Percentiles rank a stretch among this genome's conserved stretches.
Conservation (phyloP, 2,113 vertebrate genomes). For the Ranitomeya imitator region DNA sequence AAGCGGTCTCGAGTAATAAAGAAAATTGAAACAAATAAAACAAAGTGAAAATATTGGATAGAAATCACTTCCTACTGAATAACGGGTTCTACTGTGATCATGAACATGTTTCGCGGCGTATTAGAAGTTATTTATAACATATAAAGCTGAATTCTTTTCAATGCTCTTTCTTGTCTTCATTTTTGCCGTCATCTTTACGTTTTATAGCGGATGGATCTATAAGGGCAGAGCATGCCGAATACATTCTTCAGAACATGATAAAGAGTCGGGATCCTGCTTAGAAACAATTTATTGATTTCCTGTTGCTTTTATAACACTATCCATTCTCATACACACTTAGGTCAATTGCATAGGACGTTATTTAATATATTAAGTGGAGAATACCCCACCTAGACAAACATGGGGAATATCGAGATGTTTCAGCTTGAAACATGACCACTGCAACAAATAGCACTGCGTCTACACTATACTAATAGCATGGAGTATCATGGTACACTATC, state of each 20-base stretch:
- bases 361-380: no score
- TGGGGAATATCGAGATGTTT: no score
- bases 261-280: background rate
- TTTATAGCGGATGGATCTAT: background rate
- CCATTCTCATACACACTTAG: no score
- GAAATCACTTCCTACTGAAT: slow-evolving; percentile 23
- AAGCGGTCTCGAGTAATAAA: slow-evolving; percentile 28
- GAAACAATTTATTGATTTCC: background rate
- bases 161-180: background rate
- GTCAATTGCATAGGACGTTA: no score
- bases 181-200: background rate
- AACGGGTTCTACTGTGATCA: background rate
- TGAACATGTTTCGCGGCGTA: background rate
- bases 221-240: background rate
- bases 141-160: background rate
- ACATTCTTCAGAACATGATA: background rate
- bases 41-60: slow-evolving; percentile 24
- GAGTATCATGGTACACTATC: no score
- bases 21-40: slow-evolving; percentile 47
- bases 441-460: no score
- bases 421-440: no score
- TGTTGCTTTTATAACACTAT: no score
- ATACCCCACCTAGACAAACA: no score
- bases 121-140: slow-evolving; percentile 11
- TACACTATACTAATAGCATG: no score